Base-by-base conservation (phyloP, 2,888 invertebrate species). In the Drosophila pseudotakahashii region DNA sequence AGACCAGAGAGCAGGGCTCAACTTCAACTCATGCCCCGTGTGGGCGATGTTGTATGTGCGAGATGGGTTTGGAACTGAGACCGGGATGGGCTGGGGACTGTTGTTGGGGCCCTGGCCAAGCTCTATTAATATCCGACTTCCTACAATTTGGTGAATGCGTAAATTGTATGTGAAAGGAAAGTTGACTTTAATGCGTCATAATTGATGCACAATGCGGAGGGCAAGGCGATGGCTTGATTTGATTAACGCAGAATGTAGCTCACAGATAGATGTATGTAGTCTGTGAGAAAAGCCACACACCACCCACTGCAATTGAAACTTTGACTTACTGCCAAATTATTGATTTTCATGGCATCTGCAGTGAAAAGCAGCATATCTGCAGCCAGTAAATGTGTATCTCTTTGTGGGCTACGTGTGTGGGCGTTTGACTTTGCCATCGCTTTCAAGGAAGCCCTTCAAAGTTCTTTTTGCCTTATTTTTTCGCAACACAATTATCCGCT, bases 401-500 rank as follows among this genome's bases (percentile, higher is more conserved):
- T 23, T 26, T 6, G 26, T 4, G 26, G 26, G 26, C 26, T 41
- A 19, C 61, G 23, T 58, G 51, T 52, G 75, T 69, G 48, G 69
- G 74, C 58, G 71, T 74, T 77, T 73, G 59, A 75, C 55, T 64
- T 68, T 64, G 54, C 48, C 48, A 37, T 55, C 63, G 42, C 71
- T 77, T 77, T 79, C 75, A 75, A 77, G 81, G 89, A 89, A 89
- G 71, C 88, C 89, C 88, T 88, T 89, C 87, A 88, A 89, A 81
- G 80, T 73, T 86, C 81, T 82, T 84, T 88, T 89, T 89, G 79
- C 85, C 79, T 83, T 79, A 78, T 81, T 88, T 83, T 83, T 73
- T 73, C 72, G 44, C 58, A 48, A 72, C 68, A 75, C 84, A 84
- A 84, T 84, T 75, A 86, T 84, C 84, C 84, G 87, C 84, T 84